Conservation (phyloP, 2,888 invertebrate species). For the Nematopogon swammerdamellus region DNA sequence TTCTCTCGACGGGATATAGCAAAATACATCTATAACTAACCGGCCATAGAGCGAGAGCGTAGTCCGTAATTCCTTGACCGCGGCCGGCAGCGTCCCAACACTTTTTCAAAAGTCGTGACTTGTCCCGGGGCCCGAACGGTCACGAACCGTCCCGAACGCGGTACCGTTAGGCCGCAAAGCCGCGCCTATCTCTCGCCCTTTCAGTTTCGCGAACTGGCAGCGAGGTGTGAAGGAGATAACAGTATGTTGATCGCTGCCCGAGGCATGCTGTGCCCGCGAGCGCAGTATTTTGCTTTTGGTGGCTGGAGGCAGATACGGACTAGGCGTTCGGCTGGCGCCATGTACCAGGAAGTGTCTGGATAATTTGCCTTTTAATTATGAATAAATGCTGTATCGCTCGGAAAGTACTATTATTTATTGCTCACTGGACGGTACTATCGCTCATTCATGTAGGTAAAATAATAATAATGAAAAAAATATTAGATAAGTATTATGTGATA, state of each 20-base stretch:
- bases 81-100: constrained; percentile 23
- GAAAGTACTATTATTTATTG: too few relatives aligned
- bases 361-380: neutral
- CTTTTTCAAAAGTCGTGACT: constrained; percentile 55
- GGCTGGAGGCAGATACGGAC: neutral
- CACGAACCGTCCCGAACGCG: constrained; percentile 28
- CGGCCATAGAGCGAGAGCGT: neutral
- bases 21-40: neutral
- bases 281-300: neutral
- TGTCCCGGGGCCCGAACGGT: constrained; percentile 33
- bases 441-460: too few relatives aligned
- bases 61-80: neutral
- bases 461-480: too few relatives aligned
- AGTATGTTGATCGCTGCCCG: constrained; percentile 11
- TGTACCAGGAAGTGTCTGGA: neutral
- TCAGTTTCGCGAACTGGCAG: constrained; percentile 14
- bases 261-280: neutral
- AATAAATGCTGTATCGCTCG: neutral
- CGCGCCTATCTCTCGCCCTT: constrained; percentile 22
- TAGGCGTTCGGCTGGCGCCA: neutral
- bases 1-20: neutral
- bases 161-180: constrained; percentile 33
- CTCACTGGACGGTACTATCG: too few relatives aligned
- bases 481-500: too few relatives aligned
- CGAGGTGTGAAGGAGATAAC: constrained; percentile 23